Evolutionary conservation across 2,113 vertebrate genomes (phyloP).

Genomic region (Hyla sarda): DNA sequence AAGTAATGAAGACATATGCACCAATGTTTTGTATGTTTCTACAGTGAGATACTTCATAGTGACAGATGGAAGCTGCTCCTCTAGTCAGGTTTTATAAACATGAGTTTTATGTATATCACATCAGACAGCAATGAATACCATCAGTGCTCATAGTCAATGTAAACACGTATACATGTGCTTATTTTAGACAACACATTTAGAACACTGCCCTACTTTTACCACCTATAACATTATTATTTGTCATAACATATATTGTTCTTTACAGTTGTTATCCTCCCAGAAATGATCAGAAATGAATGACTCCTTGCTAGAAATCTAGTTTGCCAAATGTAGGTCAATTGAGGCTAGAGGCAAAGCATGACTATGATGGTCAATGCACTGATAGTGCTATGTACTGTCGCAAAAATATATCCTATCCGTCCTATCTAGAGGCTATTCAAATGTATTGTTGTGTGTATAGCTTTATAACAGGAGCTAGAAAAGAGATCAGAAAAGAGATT

Average conservation of each 20-base stretch:
- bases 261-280: not conserved
- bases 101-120: not conserved
- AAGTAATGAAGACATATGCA: not conserved
- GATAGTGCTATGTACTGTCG: not conserved
- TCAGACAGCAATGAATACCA: not conserved
- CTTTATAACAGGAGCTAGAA: not conserved
- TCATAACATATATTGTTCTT: not conserved
- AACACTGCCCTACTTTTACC: not conserved
- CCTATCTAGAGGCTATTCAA: not conserved
- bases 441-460: not conserved
- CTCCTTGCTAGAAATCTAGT: not conserved
- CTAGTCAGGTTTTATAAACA: not conserved
- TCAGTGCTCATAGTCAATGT: not conserved
- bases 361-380: not conserved
- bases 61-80: not conserved
- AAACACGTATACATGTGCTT: not conserved
- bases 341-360: slow-evolving; percentile 7
- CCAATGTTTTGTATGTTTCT: not conserved
- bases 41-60: not conserved
- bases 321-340: not conserved
- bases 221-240: not conserved
- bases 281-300: not conserved
- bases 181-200: not conserved
- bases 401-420: too few species aligned
- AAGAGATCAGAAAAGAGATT: too few species aligned